phyloP scores from a whole-genome alignment of 2,888 invertebrate genomes.

The Diabrotica balteata region DNA sequence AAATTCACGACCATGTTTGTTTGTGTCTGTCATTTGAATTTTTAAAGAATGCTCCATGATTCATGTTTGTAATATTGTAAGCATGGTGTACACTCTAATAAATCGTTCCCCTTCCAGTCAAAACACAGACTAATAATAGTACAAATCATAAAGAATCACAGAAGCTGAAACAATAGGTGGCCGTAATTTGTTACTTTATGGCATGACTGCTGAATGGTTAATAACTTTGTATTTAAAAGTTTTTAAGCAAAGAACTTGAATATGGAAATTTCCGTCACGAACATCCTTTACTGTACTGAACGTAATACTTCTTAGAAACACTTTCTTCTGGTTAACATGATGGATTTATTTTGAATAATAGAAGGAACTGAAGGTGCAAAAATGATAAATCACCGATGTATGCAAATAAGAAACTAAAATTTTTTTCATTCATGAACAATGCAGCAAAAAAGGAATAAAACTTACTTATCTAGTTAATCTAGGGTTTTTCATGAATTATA shows the following conservation, averaged over 20 bases:
- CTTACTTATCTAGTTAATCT: too few relatives aligned
- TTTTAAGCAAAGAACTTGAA: conserved; percentile 29
- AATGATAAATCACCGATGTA: too few relatives aligned
- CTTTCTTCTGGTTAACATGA: too few relatives aligned
- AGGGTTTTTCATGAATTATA: too few relatives aligned
- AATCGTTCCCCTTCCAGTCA: conserved; percentile 12
- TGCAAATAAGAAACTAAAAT: too few relatives aligned
- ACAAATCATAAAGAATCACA: conserved; percentile 25
- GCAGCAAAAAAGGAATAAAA: too few relatives aligned
- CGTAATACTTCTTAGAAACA: too few relatives aligned
- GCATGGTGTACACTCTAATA: conserved; percentile 17
- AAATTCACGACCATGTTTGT: conserved; percentile 12
- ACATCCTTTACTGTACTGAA: conserved; percentile 25
- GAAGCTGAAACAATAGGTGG: conserved; percentile 31
- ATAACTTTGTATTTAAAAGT: conserved; percentile 25
- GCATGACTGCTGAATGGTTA: conserved; percentile 30
- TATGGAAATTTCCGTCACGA: conserved; percentile 37
- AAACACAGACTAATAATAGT: conserved; percentile 21
- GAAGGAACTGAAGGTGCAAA: too few relatives aligned
- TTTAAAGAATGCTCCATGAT: conserved; percentile 8
- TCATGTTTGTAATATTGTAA: conserved; percentile 12
- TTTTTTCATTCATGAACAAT: too few relatives aligned
- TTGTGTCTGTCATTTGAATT: conserved; percentile 13
- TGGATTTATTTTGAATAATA: too few relatives aligned
- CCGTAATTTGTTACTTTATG: conserved; percentile 29